Conservation (phyloP, 2,888 invertebrate genomes). For the Halictus ligatus region DNA sequence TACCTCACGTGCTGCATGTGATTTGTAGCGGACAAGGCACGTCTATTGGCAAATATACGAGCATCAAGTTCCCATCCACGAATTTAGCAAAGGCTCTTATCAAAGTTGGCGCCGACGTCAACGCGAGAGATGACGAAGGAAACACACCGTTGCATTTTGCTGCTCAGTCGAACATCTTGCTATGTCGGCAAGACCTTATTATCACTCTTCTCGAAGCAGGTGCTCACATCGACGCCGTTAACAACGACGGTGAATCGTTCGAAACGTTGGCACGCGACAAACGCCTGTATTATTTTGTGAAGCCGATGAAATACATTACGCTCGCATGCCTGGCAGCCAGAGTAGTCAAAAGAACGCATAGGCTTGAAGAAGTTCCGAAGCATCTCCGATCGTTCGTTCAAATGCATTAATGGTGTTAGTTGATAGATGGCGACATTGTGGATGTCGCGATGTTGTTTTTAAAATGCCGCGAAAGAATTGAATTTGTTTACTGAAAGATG, state of each 20-base stretch:
- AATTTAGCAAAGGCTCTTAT: slow-evolving; percentile 90
- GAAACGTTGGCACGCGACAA: slow-evolving; percentile 88
- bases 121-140: slow-evolving; percentile 91
- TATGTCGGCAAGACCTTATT: slow-evolving; percentile 87
- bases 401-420: slow-evolving; percentile 72
- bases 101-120: slow-evolving; percentile 93
- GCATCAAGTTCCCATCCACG: slow-evolving; percentile 89
- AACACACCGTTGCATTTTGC: slow-evolving; percentile 96
- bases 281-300: slow-evolving; percentile 88
- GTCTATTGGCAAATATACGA: slow-evolving; percentile 88
- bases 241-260: slow-evolving; percentile 91
- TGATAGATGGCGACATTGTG: not conserved
- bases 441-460: slow-evolving; percentile 18
- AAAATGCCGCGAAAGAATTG: slow-evolving; percentile 19
- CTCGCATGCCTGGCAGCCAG: slow-evolving; percentile 95
- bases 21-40: slow-evolving; percentile 93
- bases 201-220: slow-evolving; percentile 91
- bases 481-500: slow-evolving; percentile 33
- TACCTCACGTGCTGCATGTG: slow-evolving; percentile 91
- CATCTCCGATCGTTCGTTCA: slow-evolving; percentile 77
- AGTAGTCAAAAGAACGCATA: slow-evolving; percentile 86
- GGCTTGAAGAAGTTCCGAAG: slow-evolving; percentile 71
- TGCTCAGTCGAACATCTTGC: slow-evolving; percentile 87
- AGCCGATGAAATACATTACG: slow-evolving; percentile 91
- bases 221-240: slow-evolving; percentile 93